These are phyloP conservation scores for Mizuhopecten yessoensis DNA, from an alignment of 1,140 invertebrate genomes.

Conservation along the genomic window DNA sequence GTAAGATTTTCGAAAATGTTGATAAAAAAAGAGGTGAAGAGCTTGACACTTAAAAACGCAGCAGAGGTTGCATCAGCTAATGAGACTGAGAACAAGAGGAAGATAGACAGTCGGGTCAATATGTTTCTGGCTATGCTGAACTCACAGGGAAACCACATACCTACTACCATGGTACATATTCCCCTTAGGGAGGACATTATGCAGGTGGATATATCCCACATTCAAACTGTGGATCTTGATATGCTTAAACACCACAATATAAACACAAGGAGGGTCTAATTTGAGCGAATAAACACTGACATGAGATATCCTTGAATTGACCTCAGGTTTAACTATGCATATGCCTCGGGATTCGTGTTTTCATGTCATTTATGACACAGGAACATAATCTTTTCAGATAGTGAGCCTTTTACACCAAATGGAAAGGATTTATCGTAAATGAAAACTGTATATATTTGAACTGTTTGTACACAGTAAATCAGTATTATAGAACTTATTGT, in stretches of 20 bases:
- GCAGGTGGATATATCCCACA: not conserved
- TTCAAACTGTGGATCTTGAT: not conserved
- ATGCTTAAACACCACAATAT: not conserved
- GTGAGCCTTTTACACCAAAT: no score
- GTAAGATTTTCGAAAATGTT: not conserved
- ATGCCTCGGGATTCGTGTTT: no score
- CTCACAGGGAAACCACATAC: not conserved
- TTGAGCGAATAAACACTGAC: not conserved
- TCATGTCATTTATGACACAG: no score
- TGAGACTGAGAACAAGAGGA: not conserved
- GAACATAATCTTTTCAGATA: no score
- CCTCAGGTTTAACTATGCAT: no score
- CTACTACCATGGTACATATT: not conserved
- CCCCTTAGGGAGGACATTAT: not conserved
- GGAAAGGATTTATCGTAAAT: no score
- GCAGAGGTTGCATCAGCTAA: not conserved
- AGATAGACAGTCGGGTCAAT: not conserved
- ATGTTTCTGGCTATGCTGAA: slow-evolving; percentile 27
- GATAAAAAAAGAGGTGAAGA: slow-evolving; percentile 16
- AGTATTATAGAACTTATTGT: no score
- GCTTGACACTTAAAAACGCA: not conserved
- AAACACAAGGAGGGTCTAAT: not conserved
- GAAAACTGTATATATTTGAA: no score
- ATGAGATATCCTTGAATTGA: no score
- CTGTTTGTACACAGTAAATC: no score